Evolutionary conservation across 2,113 vertebrate genomes (phyloP).

Genomic region (Strigops habroptila): DNA sequence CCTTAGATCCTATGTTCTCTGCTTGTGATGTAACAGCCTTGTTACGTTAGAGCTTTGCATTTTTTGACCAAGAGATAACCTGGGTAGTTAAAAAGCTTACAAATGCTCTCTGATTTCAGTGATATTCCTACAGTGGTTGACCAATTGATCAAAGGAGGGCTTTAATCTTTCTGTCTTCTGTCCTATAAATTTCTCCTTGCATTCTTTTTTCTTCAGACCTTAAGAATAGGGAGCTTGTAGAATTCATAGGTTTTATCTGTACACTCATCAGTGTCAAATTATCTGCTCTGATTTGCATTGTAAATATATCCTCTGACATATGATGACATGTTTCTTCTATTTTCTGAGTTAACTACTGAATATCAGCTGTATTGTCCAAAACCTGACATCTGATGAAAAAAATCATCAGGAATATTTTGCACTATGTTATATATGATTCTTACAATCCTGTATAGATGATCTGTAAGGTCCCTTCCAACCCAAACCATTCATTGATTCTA

Average conservation of each 20-base stretch:
- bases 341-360: background rate
- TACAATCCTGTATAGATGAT: background rate
- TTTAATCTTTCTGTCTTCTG: background rate
- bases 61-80: background rate
- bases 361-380: background rate
- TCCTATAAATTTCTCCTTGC: background rate
- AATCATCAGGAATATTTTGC: background rate
- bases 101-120: background rate
- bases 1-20: background rate
- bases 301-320: conserved; percentile 5
- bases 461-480: background rate
- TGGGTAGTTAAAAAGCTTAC: background rate
- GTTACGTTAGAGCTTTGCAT: background rate
- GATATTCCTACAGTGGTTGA: background rate
- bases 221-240: background rate
- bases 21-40: background rate
- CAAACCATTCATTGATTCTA: background rate
- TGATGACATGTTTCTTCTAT: background rate
- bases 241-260: background rate
- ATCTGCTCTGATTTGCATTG: conserved; percentile 13
- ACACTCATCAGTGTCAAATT: conserved; percentile 8
- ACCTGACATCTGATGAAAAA: background rate
- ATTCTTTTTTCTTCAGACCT: background rate
- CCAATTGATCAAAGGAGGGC: background rate
- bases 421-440: background rate